Percentiles rank a stretch among this genome's conserved stretches.
phyloP scores from a whole-genome alignment of 2,888 invertebrate species.

The Entomobrya multifasciata region DNA sequence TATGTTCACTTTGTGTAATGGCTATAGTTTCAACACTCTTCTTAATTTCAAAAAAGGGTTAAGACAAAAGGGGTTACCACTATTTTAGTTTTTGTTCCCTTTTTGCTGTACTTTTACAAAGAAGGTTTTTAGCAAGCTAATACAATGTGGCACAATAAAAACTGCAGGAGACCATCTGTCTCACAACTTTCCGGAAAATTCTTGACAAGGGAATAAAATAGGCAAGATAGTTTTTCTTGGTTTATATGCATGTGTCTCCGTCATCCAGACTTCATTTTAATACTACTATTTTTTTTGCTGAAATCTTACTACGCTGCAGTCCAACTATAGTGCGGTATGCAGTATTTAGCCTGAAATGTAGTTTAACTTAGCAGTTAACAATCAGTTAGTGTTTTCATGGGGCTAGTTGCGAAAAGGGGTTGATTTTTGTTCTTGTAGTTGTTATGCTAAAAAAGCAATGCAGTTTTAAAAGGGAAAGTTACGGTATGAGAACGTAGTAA shows the following conservation, averaged over 20 bases:
- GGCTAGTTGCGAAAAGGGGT: slow-evolving; percentile 68
- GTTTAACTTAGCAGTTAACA: too few species aligned
- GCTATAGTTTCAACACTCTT: slow-evolving; percentile 6
- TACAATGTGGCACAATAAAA: slow-evolving; percentile 20
- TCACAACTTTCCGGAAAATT: slow-evolving; percentile 61
- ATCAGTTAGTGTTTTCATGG: slow-evolving; percentile 5
- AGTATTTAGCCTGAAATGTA: too few species aligned
- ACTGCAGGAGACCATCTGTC: slow-evolving; percentile 67
- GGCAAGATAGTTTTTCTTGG: slow-evolving; percentile 37
- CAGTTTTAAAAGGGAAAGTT: too few species aligned
- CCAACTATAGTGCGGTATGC: too few species aligned
- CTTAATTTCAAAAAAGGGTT: slow-evolving; percentile 58
- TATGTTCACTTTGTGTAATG: slow-evolving; percentile 18
- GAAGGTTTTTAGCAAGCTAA: neutral
- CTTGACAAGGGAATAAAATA: slow-evolving; percentile 59
- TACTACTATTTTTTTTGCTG: slow-evolving; percentile 46
- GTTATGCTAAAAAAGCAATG: neutral
- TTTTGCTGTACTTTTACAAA: slow-evolving; percentile 35
- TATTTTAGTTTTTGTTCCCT: slow-evolving; percentile 18
- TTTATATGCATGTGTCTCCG: slow-evolving; percentile 50
- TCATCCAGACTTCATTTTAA: slow-evolving; percentile 40
- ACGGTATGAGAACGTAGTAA: too few species aligned
- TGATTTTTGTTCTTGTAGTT: slow-evolving; percentile 55
- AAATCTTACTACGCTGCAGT: neutral
- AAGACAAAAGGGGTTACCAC: slow-evolving; percentile 58